Evolutionary conservation across 2,113 vertebrate genomes (phyloP), one percentile per base, ranked within the genome.

Genomic region (Labeo catla): DNA sequence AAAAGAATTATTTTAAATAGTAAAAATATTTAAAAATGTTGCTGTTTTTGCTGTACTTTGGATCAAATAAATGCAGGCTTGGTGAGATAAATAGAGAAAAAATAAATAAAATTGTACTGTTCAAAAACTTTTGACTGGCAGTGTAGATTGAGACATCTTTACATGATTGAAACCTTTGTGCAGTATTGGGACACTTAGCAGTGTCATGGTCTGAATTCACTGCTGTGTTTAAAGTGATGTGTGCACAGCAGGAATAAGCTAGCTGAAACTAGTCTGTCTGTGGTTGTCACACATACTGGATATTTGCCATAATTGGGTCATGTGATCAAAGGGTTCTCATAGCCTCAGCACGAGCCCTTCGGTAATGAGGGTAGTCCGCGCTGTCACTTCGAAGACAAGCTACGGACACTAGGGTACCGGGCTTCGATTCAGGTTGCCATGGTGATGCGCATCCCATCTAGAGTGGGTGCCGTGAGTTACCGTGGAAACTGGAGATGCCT

Each of bases 401-500:
- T 57, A 49, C 2, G 52, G 63, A 83, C 79, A 86, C 72, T 21
- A 34, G 49, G 77, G 49, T 50, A 81, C 83, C 3, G n/a, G 61
- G 43, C 43, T 84, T 19, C 6, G 13, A 21, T 47, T 47, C 45
- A 52, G 68, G 87, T 88, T 88, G 63, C 52, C 80, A 88, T 86
- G 73, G 84, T 4, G 63, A 88, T 50, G 11, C 34, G 5, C 87
- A 83, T 78, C 79, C 87, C 16, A 49, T 76, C 49, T 43, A 85
- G 59, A 80, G 63, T 23, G 49, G 52, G 77, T 77, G 78, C 70
- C 19, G 8, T 45, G 34, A 83, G 81, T 88, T 84, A 50, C 81
- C 47, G 83, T 84, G 84, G 87, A 74, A 84, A 88, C 74, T 16
- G 45, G 74, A 86, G 74, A 86, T 80, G 80, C 80, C 87, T 79